Evolutionary conservation across 2,113 vertebrate species (phyloP).

Genomic region (Lutjanus erythropterus): DNA sequence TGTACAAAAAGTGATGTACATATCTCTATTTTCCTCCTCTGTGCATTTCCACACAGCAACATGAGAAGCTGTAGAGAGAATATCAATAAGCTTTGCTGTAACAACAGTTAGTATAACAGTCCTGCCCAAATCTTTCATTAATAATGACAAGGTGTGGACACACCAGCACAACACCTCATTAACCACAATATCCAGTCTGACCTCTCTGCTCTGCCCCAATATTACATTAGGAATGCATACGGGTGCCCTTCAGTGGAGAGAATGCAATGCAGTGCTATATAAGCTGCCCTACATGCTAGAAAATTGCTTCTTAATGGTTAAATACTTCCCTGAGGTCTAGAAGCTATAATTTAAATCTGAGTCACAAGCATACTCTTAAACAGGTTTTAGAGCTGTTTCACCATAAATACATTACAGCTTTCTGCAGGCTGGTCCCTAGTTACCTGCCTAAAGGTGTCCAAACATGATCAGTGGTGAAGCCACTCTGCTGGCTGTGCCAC

Average conservation of each 20-base stretch:
- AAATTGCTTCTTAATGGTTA: background rate
- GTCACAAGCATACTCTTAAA: background rate
- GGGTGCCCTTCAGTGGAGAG: background rate
- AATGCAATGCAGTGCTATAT: background rate
- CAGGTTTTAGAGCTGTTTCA: background rate
- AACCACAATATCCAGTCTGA: conserved; percentile 13
- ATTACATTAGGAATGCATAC: background rate
- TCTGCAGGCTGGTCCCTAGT: too few species aligned
- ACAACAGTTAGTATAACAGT: background rate
- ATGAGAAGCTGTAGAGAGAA: conserved; percentile 12
- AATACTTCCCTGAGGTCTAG: background rate
- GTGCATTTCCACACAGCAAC: conserved; percentile 24
- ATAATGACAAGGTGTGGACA: conserved; percentile 36
- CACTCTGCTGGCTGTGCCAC: too few species aligned
- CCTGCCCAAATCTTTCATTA: conserved; percentile 21
- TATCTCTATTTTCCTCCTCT: background rate
- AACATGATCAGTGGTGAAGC: too few species aligned
- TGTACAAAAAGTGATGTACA: conserved; percentile 19
- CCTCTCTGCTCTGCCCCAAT: background rate
- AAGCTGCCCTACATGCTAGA: background rate
- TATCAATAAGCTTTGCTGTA: conserved; percentile 11
- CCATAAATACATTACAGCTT: background rate
- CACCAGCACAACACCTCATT: conserved; percentile 14
- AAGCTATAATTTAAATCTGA: background rate
- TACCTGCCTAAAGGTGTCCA: too few species aligned